Evolutionary conservation across 2,797 vertebrate species (phyloP).

Genomic region (Protosalanx chinensis): DNA sequence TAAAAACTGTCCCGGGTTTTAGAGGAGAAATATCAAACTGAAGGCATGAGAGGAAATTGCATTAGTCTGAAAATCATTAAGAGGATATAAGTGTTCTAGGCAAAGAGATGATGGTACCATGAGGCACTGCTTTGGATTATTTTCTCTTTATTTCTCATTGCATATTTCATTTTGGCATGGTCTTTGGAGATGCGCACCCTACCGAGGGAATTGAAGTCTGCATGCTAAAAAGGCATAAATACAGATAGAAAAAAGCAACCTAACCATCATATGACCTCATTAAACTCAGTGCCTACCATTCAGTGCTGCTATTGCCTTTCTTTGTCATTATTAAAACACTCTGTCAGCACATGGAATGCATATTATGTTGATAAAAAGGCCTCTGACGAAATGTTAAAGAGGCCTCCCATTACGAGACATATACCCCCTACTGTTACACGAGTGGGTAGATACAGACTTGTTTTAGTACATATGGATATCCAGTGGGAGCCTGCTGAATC

Average conservation of each 20-base stretch:
- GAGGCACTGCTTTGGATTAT: slow-evolving; percentile 49
- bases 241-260: slow-evolving; percentile 46
- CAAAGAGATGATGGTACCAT: slow-evolving; percentile 38
- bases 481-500: slow-evolving; percentile 52
- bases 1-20: slow-evolving; percentile 39
- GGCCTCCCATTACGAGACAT: slow-evolving; percentile 55
- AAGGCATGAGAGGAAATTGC: slow-evolving; percentile 50
- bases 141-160: slow-evolving; percentile 59
- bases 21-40: slow-evolving; percentile 34
- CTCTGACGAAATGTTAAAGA: slow-evolving; percentile 70
- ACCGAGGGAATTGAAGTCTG: slow-evolving; percentile 64
- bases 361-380: slow-evolving; percentile 66
- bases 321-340: slow-evolving; percentile 73
- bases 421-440: slow-evolving; percentile 59
- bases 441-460: slow-evolving; percentile 63
- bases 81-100: slow-evolving; percentile 50
- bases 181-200: slow-evolving; percentile 65
- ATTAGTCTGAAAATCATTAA: slow-evolving; percentile 59
- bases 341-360: slow-evolving; percentile 64
- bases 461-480: slow-evolving; percentile 71
- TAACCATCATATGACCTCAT: slow-evolving; percentile 72
- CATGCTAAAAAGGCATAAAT: slow-evolving; percentile 69
- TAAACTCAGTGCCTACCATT: slow-evolving; percentile 56
- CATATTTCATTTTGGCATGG: slow-evolving; percentile 64
- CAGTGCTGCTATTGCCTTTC: slow-evolving; percentile 67